Evolutionary conservation across 1,140 invertebrate species (phyloP).

Genomic region (Lucilia cuprina): DNA sequence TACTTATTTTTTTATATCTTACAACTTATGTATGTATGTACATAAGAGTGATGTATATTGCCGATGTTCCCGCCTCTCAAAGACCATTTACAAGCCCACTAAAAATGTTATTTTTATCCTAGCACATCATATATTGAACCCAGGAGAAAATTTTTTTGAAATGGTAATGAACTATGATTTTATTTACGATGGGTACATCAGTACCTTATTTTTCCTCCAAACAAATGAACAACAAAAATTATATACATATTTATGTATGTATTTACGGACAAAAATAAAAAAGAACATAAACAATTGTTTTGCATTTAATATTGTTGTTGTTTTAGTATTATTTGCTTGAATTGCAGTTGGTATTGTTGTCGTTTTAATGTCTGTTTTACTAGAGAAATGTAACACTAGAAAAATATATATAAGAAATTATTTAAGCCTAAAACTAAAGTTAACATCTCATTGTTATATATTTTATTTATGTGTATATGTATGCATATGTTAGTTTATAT

Average conservation of each 20-base stretch:
- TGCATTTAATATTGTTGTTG: slow-evolving; percentile 3
- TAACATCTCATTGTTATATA: not conserved
- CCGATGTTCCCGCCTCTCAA: no score
- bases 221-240: no score
- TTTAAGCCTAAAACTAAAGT: not conserved
- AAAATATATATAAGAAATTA: not conserved
- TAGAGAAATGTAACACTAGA: not conserved
- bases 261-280: not conserved
- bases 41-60: no score
- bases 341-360: not conserved
- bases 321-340: not conserved
- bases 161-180: not conserved
- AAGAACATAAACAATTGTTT: not conserved
- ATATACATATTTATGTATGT: not conserved
- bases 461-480: not conserved
- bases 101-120: no score
- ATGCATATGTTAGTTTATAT: not conserved
- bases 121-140: no score
- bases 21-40: no score
- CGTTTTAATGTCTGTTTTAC: not conserved
- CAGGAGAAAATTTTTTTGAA: no score
- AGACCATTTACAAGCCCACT: no score
- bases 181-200: no score
- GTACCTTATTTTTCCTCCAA: no score
- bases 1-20: no score